Evolutionary conservation across 2,888 invertebrate species (phyloP), one percentile per base, ranked within the genome.

Genomic region (Argyra leucocephala): DNA sequence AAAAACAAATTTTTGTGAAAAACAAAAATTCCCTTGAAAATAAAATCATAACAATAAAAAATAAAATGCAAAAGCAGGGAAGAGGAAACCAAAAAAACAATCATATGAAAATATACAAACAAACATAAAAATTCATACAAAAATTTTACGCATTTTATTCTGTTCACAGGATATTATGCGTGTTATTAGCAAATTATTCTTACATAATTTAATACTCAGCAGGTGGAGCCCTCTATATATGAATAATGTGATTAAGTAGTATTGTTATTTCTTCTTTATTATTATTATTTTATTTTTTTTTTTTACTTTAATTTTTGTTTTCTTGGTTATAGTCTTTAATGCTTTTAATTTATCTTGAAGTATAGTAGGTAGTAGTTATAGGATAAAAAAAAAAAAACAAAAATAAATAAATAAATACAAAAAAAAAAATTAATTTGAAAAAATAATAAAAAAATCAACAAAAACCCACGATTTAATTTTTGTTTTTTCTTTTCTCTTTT

Each of bases 151-250:
- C 18, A 48, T 48, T 12, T n/a, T 48, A 48, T 48, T 15, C 48
- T 48, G n/a, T 48, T 48, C 48, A 48, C 48, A 48, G 48, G n/a
- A 48, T 48, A 48, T 48, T 48, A 48, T 48, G 48, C 48, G 48
- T 48, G 48, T 48, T 48, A 48, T 48, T 48, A 48, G n/a, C 48
- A 48, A 48, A 48, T 48, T 48, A 48, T 48, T 48, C 48, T 48
- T 48, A 48, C 18, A 48, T 48, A 48, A 48, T 48, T 48, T 48
- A 15, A 48, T 48, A 48, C 15, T 48, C 48, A 48, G 48, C 48
- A 48, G 48, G 48, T 48, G 48, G 48, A 48, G 48, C n/a, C 6
- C n/a, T 48, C 48, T 48, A n/a, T 15, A 48, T 48, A 48, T 48
- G 48, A 48, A 48, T 48, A 48, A 48, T 48, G 48, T 48, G n/a